Evolutionary conservation across 2,888 invertebrate genomes (phyloP), one percentile per base, ranked within the genome.

Genomic region (Sarcophaga caerulescens): DNA sequence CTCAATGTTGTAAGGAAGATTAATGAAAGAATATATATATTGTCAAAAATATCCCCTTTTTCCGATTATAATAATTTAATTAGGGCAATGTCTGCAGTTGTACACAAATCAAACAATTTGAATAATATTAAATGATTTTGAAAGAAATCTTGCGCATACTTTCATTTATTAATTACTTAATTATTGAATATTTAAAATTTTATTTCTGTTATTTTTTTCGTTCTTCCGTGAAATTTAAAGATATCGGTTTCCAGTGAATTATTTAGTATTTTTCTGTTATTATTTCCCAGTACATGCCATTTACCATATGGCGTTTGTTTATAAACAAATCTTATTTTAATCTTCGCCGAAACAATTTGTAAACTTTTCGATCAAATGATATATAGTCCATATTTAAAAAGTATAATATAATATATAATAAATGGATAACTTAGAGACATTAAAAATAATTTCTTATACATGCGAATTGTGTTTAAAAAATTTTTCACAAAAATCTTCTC

Each of bases 401-500:
- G 14, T 57, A 17, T 63, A 35, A 35, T 10, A 35, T 35, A 3
- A 25, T 25, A 25, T 25, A 25, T 23, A 25, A 23, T 63, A 23
- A 63, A 25, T 66, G 10, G 11, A 44, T 44, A 19, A n/a, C 44
- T n/a, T 35, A 35, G 35, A 35, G 35, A 35, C 35, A 1, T 35
- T 35, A 8, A 35, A 35, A 35, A 35, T 2, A 35, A 1, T 10
- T 10, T 35, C 35, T 35, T 35, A 35, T 35, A 35, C 8, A 10
- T 84, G 84, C 47, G 71, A 84, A n/a, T 21, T 88, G 35, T 90
- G 90, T 21, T 45, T 81, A 1, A 88, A 89, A 76, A 52, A 74
- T n/a, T 90, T 90, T 65, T 87, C 88, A 0, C 90, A 89, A 69
- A 89, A 88, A 66, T 88, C 90, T 1, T 89, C 90, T 0, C 71